Evolutionary conservation across 2,888 invertebrate genomes (phyloP).

Genomic region (Idaea straminata): DNA sequence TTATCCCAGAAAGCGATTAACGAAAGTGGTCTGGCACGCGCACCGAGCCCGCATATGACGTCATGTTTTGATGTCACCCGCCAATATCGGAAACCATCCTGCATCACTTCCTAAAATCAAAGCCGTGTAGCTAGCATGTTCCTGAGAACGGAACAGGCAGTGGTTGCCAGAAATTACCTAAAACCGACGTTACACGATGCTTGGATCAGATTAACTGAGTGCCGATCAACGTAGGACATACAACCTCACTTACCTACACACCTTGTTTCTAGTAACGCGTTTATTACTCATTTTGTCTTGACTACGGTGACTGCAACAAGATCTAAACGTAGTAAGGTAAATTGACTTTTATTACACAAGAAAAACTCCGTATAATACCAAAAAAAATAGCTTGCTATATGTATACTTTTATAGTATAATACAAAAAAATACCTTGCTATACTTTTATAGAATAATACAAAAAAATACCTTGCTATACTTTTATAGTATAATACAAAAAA

Average conservation of each 20-base stretch:
- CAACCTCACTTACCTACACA: neutral
- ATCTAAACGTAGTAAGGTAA: too few relatives aligned
- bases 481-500: too few relatives aligned
- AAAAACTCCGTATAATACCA: too few relatives aligned
- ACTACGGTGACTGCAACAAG: too few relatives aligned
- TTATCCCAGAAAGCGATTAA: slow-evolving; percentile 59
- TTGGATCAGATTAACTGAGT: slow-evolving; percentile 24
- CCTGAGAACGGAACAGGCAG: slow-evolving; percentile 17
- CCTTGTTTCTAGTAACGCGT: neutral
- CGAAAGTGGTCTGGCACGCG: slow-evolving; percentile 64
- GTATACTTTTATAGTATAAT: too few relatives aligned
- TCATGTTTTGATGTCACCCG: slow-evolving; percentile 43
- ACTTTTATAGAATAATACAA: too few relatives aligned
- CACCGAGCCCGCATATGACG: slow-evolving; percentile 57
- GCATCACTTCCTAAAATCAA: slow-evolving; percentile 48
- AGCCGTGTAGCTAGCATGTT: slow-evolving; percentile 39
- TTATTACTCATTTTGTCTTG: too few relatives aligned
- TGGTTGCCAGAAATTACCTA: slow-evolving; percentile 14
- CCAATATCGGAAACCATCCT: slow-evolving; percentile 31
- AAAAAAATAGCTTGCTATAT: too few relatives aligned
- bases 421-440: too few relatives aligned
- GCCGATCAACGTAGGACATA: slow-evolving; percentile 16
- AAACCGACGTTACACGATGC: slow-evolving; percentile 21
- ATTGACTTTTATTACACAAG: too few relatives aligned
- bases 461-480: too few relatives aligned